Percentiles rank a stretch among this genome's conserved stretches.
Conservation (phyloP, 2,797 vertebrate species). For the Pseudocheirus occidentalis region DNA sequence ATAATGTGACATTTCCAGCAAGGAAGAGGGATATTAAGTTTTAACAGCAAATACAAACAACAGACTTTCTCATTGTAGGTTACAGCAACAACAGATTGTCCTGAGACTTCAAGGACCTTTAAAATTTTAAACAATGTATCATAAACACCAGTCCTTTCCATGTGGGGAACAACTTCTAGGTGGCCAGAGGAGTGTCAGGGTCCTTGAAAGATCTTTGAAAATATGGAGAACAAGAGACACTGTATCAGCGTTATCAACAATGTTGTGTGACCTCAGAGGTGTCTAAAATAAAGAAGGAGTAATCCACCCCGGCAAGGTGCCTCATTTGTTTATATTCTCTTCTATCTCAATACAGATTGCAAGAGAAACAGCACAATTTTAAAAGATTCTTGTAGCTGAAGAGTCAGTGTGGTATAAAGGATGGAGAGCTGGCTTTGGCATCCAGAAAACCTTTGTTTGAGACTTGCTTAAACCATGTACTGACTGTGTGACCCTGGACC, state of each 20-base stretch:
- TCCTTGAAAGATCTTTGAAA: conserved; percentile 18
- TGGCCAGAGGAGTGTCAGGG: background rate
- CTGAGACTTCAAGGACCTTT: conserved; percentile 43
- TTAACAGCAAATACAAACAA: conserved; percentile 5
- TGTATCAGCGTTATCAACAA: conserved; percentile 27
- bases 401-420: background rate
- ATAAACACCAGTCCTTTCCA: conserved; percentile 54
- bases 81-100: conserved; percentile 18
- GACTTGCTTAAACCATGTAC: background rate
- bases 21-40: conserved; percentile 35
- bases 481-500: background rate
- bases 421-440: background rate
- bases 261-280: conserved; percentile 35
- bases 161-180: conserved; percentile 11
- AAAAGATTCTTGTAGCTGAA: conserved; percentile 28
- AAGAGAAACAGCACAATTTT: conserved; percentile 8
- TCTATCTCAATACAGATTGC: conserved; percentile 51
- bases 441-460: background rate
- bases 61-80: conserved; percentile 36
- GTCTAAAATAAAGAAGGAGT: conserved; percentile 40
- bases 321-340: background rate
- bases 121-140: conserved; percentile 39
- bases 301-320: background rate
- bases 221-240: conserved; percentile 28
- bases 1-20: conserved; percentile 19